Base-by-base conservation (phyloP, 2,888 invertebrate genomes). In the Andrena chrysosceles region DNA sequence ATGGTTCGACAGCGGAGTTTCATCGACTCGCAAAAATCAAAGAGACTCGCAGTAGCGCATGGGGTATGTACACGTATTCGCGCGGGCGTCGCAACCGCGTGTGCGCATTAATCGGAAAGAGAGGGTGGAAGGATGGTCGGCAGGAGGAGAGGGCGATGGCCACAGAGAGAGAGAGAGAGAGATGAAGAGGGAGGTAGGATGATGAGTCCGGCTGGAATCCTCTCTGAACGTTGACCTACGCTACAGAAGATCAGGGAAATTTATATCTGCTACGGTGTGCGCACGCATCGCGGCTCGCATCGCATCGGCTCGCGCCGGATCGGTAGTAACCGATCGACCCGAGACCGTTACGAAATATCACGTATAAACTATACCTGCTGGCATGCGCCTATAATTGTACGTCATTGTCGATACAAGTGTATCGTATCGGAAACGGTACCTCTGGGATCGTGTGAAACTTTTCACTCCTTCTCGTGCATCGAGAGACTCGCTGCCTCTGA, bases 181-280 rank as follows among this genome's bases (percentile, higher is more conserved):
- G 33, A 73, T 26, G 49, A 16, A 74, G 42, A 35, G 26, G 23
- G 29, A 29, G 49, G 35, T 23, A 67, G 70, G 56, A 75, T 31
- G 83, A 84, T 69, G 72, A 80, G 80, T 66, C 84, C 35, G 77
- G 26, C 49, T 83, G 85, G 85, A 86, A 85, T 86, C 60, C 81
- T 85, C 78, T 70, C 66, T 86, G 86, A 85, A 84, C 86, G 78
- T 86, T 86, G 85, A 86, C 85, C 86, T 79, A 85, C 78, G 86
- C 68, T 81, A 81, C 81, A 20, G 85, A 79, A 81, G 83, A 86
- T 83, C 83, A 63, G 75, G 80, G 75, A 85, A 85, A 85, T 83
- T 80, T 85, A 75, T 83, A 85, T 79, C 85, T 73, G 70, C 68
- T 52, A 70, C 59, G 26, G 35, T 42, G 62, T 20, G 66, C 70